Evolutionary conservation across 1,140 invertebrate species (phyloP), one percentile per base, ranked within the genome.

Genomic region (Drosophila willistoni): DNA sequence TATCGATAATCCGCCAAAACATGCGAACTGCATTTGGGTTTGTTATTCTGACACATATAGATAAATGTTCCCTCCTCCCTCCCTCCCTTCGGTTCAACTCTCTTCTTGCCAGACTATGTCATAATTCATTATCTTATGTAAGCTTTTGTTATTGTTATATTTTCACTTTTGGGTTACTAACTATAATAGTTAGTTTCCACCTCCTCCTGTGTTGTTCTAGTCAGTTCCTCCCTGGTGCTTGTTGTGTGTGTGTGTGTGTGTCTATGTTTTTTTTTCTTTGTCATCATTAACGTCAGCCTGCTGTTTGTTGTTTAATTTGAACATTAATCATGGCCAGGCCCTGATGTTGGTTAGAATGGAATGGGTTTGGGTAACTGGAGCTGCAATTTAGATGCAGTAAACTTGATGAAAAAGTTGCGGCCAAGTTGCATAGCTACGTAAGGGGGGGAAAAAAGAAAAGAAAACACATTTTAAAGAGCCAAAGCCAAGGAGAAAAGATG

Each of bases 291-390:
- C 76, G 83, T 86, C 83, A 87, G 65, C 56, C 62, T 64, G 70
- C 69, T 68, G 83, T 83, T 82, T 68, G 83, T 83, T 82, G 84
- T 86, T 86, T 87, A 87, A 86, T 86, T 86, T 86, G 79, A 73
- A 70, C 83, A 86, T 86, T 87, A 86, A 87, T 86, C 83, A 86
- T 87, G 76, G 69, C 55, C 74, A 41, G 19, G 19, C 57, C 67
- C 34, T 55, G 61, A 19, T 41, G 51, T 13, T 34, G 19, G 62
- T 19, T 22, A 12, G 19, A 47, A 9, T 51, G 42, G 39, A 25
- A 65, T 47, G 10, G 10, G 34, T 29, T 51, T 33, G 42, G 41
- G 75, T 75, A 78, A 75, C 72, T 13, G 64, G 42, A 75, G 74
- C 74, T 42, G 34, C 39, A 39, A 39, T 14, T 41, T 62, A 57